Conservation (phyloP, 2,888 invertebrate genomes). For the Lasioglossum lativentre region DNA sequence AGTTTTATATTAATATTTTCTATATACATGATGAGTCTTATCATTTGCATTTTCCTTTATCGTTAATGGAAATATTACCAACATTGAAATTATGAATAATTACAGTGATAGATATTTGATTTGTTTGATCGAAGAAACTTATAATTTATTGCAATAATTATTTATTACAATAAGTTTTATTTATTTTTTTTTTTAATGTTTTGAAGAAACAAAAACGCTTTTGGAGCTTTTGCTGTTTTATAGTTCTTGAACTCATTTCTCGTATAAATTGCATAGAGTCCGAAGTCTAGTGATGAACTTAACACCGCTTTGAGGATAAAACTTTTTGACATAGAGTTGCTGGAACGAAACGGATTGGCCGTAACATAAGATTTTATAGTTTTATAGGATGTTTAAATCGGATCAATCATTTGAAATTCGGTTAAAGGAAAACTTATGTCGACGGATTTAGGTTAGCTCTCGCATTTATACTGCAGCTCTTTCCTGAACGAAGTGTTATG, state of each 20-base stretch:
- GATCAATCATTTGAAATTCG: conserved; percentile 1
- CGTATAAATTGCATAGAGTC: background rate
- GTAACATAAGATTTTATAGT: background rate
- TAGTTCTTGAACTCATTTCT: background rate
- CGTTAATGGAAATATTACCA: too few species aligned
- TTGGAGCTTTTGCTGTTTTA: background rate
- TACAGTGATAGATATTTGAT: background rate
- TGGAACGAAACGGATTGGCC: background rate
- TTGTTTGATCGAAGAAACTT: too few species aligned
- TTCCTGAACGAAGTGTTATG: background rate
- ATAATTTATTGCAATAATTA: too few species aligned
- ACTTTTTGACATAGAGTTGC: background rate
- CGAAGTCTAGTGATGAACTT: background rate
- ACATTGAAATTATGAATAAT: background rate
- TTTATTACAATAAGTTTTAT: too few species aligned
- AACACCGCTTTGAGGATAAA: background rate
- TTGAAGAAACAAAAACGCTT: too few species aligned
- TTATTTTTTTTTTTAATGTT: too few species aligned
- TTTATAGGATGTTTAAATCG: background rate
- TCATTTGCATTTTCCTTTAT: too few species aligned
- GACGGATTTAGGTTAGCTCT: background rate
- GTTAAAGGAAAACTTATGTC: background rate
- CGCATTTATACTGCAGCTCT: background rate
- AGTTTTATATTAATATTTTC: background rate
- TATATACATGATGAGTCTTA: background rate